These are phyloP conservation scores for Penelope pileata DNA, from an alignment of 2,113 vertebrate genomes.

Conservation along the genomic window DNA sequence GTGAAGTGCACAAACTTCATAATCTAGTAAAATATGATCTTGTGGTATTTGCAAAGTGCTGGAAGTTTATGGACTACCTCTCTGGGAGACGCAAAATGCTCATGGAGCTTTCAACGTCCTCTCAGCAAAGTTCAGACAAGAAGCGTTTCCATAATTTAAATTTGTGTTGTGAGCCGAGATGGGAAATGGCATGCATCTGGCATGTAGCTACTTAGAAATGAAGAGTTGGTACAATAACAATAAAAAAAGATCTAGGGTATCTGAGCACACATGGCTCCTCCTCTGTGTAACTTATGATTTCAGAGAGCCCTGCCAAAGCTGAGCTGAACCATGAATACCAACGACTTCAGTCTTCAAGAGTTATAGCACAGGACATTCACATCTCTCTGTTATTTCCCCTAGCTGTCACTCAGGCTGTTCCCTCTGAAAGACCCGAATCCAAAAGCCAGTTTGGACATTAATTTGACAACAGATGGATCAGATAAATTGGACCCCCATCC, in stretches of 20 bases:
- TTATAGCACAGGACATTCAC: conserved; percentile 51
- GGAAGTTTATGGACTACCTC: conserved; percentile 11
- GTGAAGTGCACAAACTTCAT: conserved; percentile 2
- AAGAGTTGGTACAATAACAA: conserved; percentile 49
- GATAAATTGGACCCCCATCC: neutral
- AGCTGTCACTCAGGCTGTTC: conserved; percentile 42
- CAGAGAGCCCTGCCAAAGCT: conserved; percentile 45
- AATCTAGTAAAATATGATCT: conserved; percentile 38
- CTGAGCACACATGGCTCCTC: conserved; percentile 29
- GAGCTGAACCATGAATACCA: conserved; percentile 62
- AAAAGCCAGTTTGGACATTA: conserved; percentile 60
- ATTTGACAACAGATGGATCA: conserved; percentile 59
- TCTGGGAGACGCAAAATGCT: neutral
- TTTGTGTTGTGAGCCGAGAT: neutral
- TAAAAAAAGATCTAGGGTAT: conserved; percentile 37
- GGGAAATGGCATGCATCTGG: conserved; percentile 29
- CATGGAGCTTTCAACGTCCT: neutral
- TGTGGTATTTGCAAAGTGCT: neutral
- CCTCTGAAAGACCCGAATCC: conserved; percentile 53
- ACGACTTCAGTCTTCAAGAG: conserved; percentile 41
- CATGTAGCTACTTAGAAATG: conserved; percentile 40
- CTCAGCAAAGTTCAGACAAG: neutral
- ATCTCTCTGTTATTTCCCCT: conserved; percentile 32
- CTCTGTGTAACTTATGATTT: conserved; percentile 49
- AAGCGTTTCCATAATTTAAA: conserved; percentile 19